Conservation (phyloP, 2,113 vertebrate species). For the Elgaria multicarinata region DNA sequence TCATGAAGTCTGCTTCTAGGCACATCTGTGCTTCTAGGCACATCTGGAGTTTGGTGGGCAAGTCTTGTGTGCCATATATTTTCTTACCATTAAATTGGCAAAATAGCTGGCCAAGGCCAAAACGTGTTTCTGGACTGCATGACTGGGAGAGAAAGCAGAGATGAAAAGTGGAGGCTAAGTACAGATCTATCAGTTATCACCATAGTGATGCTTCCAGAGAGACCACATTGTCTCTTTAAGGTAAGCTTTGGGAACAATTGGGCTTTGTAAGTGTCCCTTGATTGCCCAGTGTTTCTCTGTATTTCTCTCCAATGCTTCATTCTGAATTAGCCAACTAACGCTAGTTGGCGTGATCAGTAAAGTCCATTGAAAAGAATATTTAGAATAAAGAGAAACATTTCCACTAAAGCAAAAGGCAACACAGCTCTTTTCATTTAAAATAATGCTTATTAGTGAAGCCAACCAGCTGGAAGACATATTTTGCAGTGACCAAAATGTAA, state of each 20-base stretch:
- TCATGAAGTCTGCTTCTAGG: not conserved
- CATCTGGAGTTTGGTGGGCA: not conserved
- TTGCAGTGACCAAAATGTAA: constrained; percentile 36
- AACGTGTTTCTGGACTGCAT: not conserved
- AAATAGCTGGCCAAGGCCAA: not conserved
- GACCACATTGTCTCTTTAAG: constrained; percentile 12
- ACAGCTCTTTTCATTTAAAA: constrained; percentile 45
- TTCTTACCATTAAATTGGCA: not conserved
- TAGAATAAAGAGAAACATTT: constrained; percentile 43
- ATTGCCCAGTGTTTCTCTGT: not conserved
- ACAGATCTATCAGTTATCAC: not conserved
- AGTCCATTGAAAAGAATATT: constrained; percentile 34
- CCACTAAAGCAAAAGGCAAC: constrained; percentile 31
- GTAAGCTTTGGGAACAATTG: not conserved
- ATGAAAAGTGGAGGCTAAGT: not conserved
- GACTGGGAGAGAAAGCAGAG: not conserved
- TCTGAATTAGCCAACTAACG: constrained; percentile 21
- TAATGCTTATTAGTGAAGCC: constrained; percentile 44
- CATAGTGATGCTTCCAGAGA: not conserved
- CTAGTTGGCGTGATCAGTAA: constrained; percentile 25
- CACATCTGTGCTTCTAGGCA: not conserved
- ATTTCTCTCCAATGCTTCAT: constrained; percentile 12
- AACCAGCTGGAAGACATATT: constrained; percentile 45
- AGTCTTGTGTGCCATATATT: not conserved
- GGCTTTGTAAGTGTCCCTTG: constrained; percentile 10